Evolutionary conservation across 2,113 vertebrate genomes (phyloP).

Genomic region (Paramormyrops kingsleyae): DNA sequence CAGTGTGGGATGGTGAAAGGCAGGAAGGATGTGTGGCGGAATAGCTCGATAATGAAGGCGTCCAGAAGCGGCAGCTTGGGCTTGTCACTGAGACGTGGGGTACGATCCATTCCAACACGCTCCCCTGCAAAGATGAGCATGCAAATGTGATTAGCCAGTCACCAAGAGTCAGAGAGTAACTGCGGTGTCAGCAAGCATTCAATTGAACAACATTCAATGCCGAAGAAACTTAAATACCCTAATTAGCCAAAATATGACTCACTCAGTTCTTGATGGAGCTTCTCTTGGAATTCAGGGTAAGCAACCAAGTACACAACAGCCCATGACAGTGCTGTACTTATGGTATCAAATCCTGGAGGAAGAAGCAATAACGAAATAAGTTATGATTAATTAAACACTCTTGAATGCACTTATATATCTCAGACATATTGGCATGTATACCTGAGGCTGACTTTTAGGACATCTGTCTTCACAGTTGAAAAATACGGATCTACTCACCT

Average conservation of each 20-base stretch:
- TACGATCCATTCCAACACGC: constrained; percentile 60
- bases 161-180: not conserved
- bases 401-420: not conserved
- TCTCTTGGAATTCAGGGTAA: constrained; percentile 72
- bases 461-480: not conserved
- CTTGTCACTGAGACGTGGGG: constrained; percentile 66
- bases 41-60: constrained; percentile 82
- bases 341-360: constrained; percentile 84
- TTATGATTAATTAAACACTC: not conserved
- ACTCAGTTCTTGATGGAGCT: constrained; percentile 80
- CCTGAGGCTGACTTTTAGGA: not conserved
- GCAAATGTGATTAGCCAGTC: not conserved
- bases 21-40: constrained; percentile 79
- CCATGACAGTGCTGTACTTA: constrained; percentile 82
- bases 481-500: constrained; percentile 56
- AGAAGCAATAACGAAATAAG: constrained; percentile 65
- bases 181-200: not conserved
- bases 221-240: not conserved
- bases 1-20: constrained; percentile 92
- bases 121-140: constrained; percentile 52
- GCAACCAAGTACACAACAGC: constrained; percentile 72
- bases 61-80: constrained; percentile 65
- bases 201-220: not conserved
- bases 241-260: constrained; percentile 33
- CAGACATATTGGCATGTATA: not conserved